Percentiles rank a stretch among this genome's conserved stretches.
These are phyloP conservation scores for Clamator glandarius DNA, from an alignment of 2,797 vertebrate species.

Conservation along the genomic window DNA sequence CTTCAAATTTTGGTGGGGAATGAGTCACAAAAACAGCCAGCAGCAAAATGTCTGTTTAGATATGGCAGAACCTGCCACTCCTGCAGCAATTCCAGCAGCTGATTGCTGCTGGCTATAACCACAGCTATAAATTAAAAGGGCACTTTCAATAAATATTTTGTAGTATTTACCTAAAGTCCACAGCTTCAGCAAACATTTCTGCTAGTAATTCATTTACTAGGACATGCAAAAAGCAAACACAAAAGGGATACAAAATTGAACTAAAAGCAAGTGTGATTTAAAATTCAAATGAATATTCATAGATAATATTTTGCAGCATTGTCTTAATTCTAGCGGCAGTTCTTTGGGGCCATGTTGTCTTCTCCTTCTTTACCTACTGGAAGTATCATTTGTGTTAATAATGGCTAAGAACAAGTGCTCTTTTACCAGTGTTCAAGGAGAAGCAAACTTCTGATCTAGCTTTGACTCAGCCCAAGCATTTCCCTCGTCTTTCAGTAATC, in stretches of 20 bases:
- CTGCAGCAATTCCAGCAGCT: background rate
- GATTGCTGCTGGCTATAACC: background rate
- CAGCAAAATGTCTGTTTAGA: background rate
- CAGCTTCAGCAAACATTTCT: background rate
- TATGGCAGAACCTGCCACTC: background rate
- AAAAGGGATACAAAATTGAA: background rate
- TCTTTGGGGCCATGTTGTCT: background rate
- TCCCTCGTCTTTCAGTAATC: background rate
- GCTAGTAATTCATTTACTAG: slow-evolving; percentile 21
- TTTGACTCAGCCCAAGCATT: slow-evolving; percentile 5
- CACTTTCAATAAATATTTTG: slow-evolving; percentile 1
- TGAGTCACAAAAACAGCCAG: background rate
- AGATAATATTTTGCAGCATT: background rate
- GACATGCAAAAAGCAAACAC: background rate
- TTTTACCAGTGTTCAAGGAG: background rate
- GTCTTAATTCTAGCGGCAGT: background rate
- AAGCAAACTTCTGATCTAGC: background rate
- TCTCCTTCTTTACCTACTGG: background rate
- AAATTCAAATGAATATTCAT: slow-evolving; percentile 4
- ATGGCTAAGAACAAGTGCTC: background rate
- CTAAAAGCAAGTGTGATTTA: background rate
- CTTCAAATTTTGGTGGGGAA: background rate
- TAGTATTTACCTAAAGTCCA: slow-evolving; percentile 11
- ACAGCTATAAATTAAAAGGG: background rate
- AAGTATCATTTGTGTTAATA: background rate